Evolutionary conservation across 2,888 invertebrate species (phyloP).

Genomic region (Rhyacophila evoluta): DNA sequence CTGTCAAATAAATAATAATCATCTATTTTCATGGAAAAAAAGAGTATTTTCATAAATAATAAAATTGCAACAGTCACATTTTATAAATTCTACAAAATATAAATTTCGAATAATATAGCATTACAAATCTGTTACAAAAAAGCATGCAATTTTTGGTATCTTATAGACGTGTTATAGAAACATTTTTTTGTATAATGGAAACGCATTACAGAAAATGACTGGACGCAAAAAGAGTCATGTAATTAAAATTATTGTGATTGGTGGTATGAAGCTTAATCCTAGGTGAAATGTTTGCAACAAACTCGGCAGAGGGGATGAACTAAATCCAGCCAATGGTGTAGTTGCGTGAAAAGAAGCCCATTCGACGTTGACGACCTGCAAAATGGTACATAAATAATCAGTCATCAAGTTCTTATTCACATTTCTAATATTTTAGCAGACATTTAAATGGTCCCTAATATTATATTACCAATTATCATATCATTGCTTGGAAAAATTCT

Average conservation of each 20-base stretch:
- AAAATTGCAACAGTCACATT: slow-evolving; percentile 1
- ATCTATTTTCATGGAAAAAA: not conserved
- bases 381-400: slow-evolving; percentile 56
- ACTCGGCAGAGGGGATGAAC: slow-evolving; percentile 36
- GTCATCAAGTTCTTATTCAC: not conserved
- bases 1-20: slow-evolving; percentile 21
- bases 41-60: not conserved
- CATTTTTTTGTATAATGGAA: slow-evolving; percentile 22
- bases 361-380: slow-evolving; percentile 82
- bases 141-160: slow-evolving; percentile 26
- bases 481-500: too few relatives aligned
- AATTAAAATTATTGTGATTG: slow-evolving; percentile 19
- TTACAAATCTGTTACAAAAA: not conserved
- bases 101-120: slow-evolving; percentile 5
- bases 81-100: slow-evolving; percentile 10
- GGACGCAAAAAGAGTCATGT: not conserved
- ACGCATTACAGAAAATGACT: not conserved
- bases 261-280: slow-evolving; percentile 5
- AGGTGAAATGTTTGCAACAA: slow-evolving; percentile 27
- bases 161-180: not conserved
- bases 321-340: slow-evolving; percentile 80
- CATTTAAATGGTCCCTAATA: not conserved
- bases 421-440: slow-evolving; percentile 18
- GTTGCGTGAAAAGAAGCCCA: slow-evolving; percentile 84
- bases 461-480: too few relatives aligned